A percentile compares a stretch with the other conserved stretches of the same genome.
These are phyloP conservation scores for Patella pellucida DNA, from an alignment of 2,888 invertebrate genomes.

Conservation along the genomic window DNA sequence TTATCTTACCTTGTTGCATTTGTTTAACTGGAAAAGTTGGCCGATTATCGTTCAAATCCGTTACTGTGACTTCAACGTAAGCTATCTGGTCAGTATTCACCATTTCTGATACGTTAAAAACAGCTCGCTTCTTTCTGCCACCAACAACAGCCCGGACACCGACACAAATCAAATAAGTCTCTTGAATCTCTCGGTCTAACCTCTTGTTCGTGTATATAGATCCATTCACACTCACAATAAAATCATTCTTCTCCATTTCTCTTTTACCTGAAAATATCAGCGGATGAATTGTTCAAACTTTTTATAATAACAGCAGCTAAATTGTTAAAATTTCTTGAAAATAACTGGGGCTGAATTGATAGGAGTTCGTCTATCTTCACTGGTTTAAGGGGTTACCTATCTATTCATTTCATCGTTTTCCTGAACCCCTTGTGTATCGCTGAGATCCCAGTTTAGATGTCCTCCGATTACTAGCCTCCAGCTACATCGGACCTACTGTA, in stretches of 20 bases:
- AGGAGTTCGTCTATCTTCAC: no score
- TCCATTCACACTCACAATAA: constrained; percentile 34
- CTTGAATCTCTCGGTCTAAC: constrained; percentile 81
- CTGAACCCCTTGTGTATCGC: no score
- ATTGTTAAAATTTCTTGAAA: no score
- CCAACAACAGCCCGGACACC: constrained; percentile 81
- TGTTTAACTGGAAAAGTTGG: constrained; percentile 39
- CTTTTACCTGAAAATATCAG: neutral
- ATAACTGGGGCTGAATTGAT: no score
- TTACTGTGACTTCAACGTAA: constrained; percentile 43
- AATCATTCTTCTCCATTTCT: constrained; percentile 14
- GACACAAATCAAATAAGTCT: constrained; percentile 79
- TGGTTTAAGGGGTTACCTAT: no score
- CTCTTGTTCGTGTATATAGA: constrained; percentile 70
- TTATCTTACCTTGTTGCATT: constrained; percentile 33
- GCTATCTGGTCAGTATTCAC: constrained; percentile 34
- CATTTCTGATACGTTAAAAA: constrained; percentile 19
- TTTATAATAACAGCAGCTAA: no score
- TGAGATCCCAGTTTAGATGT: no score
- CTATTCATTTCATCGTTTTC: no score
- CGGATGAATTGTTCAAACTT: neutral
- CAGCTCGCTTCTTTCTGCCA: constrained; percentile 32
- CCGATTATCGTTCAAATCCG: constrained; percentile 56
- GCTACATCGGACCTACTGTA: no score
- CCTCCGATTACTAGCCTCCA: no score